A percentile compares a stretch with the other conserved stretches of the same genome.
phyloP scores from a whole-genome alignment of 2,113 vertebrate species.

The Thalassoma bifasciatum region DNA sequence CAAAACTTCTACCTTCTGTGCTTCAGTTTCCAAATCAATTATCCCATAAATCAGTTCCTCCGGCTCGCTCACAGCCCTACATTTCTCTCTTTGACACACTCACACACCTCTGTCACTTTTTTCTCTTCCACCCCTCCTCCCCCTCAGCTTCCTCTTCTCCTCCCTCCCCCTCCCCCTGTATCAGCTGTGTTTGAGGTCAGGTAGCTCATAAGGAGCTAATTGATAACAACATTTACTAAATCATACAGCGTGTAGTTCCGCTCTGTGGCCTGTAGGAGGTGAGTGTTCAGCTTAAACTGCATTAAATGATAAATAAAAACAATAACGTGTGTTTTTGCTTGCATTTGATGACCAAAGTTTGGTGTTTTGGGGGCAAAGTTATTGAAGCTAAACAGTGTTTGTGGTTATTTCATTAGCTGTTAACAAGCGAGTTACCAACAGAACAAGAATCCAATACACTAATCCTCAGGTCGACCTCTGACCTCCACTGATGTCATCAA shows the following conservation, averaged over 20 bases:
- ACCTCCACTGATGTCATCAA: no score
- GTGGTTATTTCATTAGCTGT: no score
- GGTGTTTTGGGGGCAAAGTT: no score
- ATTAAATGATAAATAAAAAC: no score
- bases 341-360: no score
- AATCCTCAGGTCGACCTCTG: no score
- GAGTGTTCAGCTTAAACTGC: neutral
- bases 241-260: neutral
- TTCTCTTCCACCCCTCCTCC: neutral
- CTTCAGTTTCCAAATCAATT: constrained; percentile 8
- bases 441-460: no score
- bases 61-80: neutral
- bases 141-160: neutral
- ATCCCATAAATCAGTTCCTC: neutral
- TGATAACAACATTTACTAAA: neutral
- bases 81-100: neutral
- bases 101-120: neutral
- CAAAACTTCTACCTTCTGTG: constrained; percentile 19
- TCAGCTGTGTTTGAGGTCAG: neutral
- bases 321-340: no score
- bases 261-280: neutral
- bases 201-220: neutral
- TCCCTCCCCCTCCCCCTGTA: neutral
- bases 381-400: no score
- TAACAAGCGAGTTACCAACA: no score